Evolutionary conservation across 2,113 vertebrate genomes (phyloP).

Genomic region (Hoplias malabaricus): DNA sequence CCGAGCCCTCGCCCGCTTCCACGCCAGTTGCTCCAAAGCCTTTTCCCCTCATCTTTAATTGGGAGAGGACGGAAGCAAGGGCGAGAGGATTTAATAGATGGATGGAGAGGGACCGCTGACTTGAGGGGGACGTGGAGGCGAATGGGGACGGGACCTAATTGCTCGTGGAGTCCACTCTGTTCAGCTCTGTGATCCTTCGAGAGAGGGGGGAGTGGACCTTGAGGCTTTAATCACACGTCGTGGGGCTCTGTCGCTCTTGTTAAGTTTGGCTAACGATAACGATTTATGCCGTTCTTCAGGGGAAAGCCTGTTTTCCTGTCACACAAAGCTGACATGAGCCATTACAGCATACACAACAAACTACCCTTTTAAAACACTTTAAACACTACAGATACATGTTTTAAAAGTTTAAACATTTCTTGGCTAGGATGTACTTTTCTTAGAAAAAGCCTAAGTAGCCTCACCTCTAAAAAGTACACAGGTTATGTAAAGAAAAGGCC

Average conservation of each 20-base stretch:
- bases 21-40: not conserved
- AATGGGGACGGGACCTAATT: constrained; percentile 31
- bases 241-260: constrained; percentile 56
- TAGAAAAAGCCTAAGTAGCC: too few relatives aligned
- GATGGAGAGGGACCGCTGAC: constrained; percentile 17
- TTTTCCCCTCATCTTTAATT: constrained; percentile 24
- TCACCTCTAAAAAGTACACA: too few relatives aligned
- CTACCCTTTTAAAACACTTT: too few relatives aligned
- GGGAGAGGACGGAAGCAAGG: constrained; percentile 5
- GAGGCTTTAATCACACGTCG: constrained; percentile 24
- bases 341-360: too few relatives aligned
- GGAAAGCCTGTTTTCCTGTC: not conserved
- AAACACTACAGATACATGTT: too few relatives aligned
- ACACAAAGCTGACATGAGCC: not conserved
- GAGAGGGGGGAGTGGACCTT: not conserved
- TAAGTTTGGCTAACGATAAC: constrained; percentile 54
- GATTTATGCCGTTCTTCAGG: constrained; percentile 20
- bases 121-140: not conserved
- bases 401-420: too few relatives aligned
- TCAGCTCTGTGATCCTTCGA: constrained; percentile 32
- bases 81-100: constrained; percentile 13
- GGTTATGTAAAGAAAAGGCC: too few relatives aligned
- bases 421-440: too few relatives aligned
- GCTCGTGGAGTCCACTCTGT: constrained; percentile 17
- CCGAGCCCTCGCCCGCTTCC: not conserved